These are phyloP conservation scores for Pseudochirops cupreus DNA, from an alignment of 2,797 vertebrate genomes.

Conservation along the genomic window DNA sequence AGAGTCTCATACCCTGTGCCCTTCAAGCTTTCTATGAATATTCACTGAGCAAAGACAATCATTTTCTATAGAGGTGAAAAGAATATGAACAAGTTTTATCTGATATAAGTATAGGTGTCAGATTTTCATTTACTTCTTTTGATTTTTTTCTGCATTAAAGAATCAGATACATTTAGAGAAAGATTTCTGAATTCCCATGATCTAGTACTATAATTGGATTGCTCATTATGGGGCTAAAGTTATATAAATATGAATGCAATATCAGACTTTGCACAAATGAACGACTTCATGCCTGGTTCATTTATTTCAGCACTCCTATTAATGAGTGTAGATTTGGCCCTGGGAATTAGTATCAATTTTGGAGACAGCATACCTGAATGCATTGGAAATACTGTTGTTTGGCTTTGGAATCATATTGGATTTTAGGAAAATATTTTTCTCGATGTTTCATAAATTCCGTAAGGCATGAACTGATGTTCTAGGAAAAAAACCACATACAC, in stretches of 20 bases:
- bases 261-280: constrained; percentile 3
- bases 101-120: neutral
- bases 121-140: neutral
- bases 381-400: neutral
- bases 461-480: constrained; percentile 3
- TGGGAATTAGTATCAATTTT: neutral
- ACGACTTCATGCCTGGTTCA: constrained; percentile 8
- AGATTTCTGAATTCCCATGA: constrained; percentile 21
- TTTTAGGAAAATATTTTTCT: constrained; percentile 4
- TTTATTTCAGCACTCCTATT: constrained; percentile 27
- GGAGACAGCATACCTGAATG: neutral
- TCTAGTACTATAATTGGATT: constrained; percentile 7
- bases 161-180: neutral
- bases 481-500: neutral
- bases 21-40: constrained; percentile 61
- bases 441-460: constrained; percentile 17
- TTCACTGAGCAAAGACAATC: constrained; percentile 11
- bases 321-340: neutral
- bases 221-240: constrained; percentile 9
- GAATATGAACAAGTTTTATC: constrained; percentile 23
- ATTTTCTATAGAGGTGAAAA: constrained; percentile 41
- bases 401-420: neutral
- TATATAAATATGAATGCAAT: neutral
- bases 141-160: neutral
- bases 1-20: constrained; percentile 51